Base-by-base conservation (phyloP, 2,113 vertebrate genomes). In the Gambusia affinis region DNA sequence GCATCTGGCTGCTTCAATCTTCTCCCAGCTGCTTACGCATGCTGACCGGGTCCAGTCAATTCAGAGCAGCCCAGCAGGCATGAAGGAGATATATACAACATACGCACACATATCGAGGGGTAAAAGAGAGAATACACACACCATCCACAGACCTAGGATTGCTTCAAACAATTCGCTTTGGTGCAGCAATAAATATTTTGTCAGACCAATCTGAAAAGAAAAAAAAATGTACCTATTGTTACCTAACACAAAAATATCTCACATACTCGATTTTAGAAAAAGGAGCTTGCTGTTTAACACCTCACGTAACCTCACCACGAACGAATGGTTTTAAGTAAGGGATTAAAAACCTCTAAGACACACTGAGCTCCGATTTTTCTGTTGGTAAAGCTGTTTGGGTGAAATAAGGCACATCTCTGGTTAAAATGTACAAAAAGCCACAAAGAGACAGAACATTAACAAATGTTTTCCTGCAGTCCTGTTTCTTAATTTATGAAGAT, bases 11-110 rank as follows among this genome's bases (percentile, higher is more conserved):
- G 86, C 86, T 79, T 95, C 93, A 93, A 95, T 95, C 93, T 95
- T 91, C 89, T 82, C 76, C 85, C 35, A 73, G 86, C 85, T 79
- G 92, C 95, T 95, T 94, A 92, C 94, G 95, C 94, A 95, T 19
- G 90, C 96, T 95, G 95, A 91, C 84, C 67, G 30, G 79, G 60
- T 81, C 76, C 67, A 82, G 87, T 83, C 88, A 87, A 86, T 90
- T 91, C 87, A 83, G 73, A 69, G 60, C 70, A 72, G 65, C 86
- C 28, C 89, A 85, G 90, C 88, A 72, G 90, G 88, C 78, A 75
- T 71, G 82, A 11, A 42, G 60, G 67, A 35, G 62, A 67, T 72
- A 77, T 28, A 85, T 42, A 80, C 22, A 35, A 74, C 30, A 8
- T 24, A 57, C 60, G 35, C 12, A 51, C 76, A 44, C 42, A 44